Conservation (phyloP, 2,113 vertebrate species). For the Mesembrinibis cayennensis region DNA sequence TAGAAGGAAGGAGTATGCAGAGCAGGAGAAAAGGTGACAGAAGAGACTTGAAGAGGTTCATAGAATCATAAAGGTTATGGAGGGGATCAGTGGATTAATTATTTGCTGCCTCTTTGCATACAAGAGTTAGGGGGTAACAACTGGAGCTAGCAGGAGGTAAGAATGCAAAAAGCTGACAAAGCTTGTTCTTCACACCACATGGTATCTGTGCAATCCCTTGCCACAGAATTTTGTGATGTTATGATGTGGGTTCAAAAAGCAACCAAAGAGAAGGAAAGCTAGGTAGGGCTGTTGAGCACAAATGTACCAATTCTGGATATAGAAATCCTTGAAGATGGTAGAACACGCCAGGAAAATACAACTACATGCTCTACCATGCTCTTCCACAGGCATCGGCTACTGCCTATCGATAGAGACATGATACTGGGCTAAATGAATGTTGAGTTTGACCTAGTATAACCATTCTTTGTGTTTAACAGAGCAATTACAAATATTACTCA, state of each 20-base stretch:
- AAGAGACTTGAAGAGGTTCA: not conserved
- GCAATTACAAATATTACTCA: not conserved
- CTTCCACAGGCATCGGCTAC: not conserved
- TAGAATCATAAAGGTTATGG: not conserved
- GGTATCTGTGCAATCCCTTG: not conserved
- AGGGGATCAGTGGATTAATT: not conserved
- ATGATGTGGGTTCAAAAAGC: not conserved
- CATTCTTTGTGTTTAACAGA: not conserved
- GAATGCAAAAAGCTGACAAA: not conserved
- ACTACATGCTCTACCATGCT: not conserved
- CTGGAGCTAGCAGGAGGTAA: not conserved
- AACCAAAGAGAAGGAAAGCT: not conserved
- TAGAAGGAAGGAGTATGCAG: not conserved
- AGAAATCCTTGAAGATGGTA: not conserved
- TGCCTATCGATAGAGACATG: not conserved
- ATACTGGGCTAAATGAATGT: not conserved
- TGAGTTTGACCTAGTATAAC: not conserved
- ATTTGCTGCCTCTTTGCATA: not conserved
- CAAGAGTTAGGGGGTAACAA: not conserved
- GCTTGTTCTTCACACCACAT: not conserved
- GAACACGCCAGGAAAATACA: not conserved
- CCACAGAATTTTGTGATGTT: not conserved
- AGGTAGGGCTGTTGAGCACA: not conserved
- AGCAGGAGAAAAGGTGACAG: not conserved
- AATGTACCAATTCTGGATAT: not conserved